Percentiles rank a stretch among this genome's conserved stretches.
Evolutionary conservation across 2,797 vertebrate genomes (phyloP).

Genomic region (Lepus oiostolus): DNA sequence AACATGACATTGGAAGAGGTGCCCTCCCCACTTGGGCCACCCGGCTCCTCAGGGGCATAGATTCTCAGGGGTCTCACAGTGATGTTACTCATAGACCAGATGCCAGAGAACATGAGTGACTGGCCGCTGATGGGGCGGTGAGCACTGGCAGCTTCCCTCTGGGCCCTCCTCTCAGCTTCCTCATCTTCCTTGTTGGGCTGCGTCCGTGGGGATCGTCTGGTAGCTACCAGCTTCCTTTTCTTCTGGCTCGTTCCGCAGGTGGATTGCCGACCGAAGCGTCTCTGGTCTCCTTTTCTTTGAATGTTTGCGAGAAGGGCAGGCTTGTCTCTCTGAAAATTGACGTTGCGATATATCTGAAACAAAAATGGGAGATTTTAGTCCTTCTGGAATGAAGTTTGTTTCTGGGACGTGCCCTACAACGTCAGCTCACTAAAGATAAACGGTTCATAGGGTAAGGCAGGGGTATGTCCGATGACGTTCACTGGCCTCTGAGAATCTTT

Average conservation of each 20-base stretch:
- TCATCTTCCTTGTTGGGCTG: rapidly evolving
- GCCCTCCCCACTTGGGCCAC: not conserved
- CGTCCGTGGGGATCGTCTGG: not conserved
- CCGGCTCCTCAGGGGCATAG: rapidly evolving
- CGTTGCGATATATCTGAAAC: conserved; percentile 63
- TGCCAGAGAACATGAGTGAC: rapidly evolving
- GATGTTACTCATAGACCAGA: rapidly evolving
- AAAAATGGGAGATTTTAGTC: not conserved
- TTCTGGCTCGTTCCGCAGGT: rapidly evolving
- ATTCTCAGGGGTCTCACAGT: rapidly evolving
- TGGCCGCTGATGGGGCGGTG: not conserved
- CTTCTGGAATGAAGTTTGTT: not conserved
- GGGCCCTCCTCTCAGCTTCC: rapidly evolving
- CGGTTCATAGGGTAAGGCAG: too few species aligned
- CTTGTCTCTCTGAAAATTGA: conserved; percentile 63
- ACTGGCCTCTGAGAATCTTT: not conserved
- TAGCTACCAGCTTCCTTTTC: not conserved
- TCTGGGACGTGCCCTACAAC: too few species aligned
- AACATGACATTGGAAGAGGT: rapidly evolving
- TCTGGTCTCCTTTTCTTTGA: not conserved
- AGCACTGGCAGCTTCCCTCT: not conserved
- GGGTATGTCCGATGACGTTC: too few species aligned
- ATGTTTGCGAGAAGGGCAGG: conserved; percentile 55
- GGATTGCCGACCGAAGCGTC: rapidly evolving
- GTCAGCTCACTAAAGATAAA: not conserved